Percentiles rank a stretch among this genome's conserved stretches.
Evolutionary conservation across 2,113 vertebrate genomes (phyloP).

Genomic region (Entomyzon cyanotis): DNA sequence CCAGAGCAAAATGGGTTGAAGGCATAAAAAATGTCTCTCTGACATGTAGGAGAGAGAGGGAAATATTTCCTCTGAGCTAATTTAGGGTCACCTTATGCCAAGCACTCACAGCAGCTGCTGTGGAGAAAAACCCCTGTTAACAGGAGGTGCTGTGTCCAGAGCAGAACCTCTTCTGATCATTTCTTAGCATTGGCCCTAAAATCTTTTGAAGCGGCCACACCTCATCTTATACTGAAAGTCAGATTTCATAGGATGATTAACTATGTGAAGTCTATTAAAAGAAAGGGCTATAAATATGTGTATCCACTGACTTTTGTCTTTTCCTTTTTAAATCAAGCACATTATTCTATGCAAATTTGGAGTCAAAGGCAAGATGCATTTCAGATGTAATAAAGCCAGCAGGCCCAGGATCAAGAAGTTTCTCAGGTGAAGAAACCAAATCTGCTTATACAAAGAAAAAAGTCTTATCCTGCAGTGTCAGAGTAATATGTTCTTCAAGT

Average conservation of each 20-base stretch:
- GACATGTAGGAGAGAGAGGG: not conserved
- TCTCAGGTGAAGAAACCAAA: constrained; percentile 63
- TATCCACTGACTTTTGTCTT: constrained; percentile 19
- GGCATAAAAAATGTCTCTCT: not conserved
- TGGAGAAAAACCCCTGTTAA: not conserved
- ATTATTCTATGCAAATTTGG: constrained; percentile 30
- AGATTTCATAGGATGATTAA: not conserved
- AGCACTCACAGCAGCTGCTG: not conserved
- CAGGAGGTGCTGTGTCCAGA: not conserved
- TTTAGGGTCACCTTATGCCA: not conserved
- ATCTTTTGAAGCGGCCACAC: not conserved
- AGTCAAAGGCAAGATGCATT: constrained; percentile 13
- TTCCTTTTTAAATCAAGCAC: constrained; percentile 46
- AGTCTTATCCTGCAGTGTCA: constrained; percentile 37
- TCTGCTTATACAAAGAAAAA: constrained; percentile 52
- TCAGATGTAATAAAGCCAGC: constrained; percentile 39
- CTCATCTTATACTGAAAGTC: not conserved
- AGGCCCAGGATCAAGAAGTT: constrained; percentile 36
- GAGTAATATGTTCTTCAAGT: constrained; percentile 61
- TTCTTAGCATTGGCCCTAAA: not conserved
- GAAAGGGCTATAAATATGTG: not conserved
- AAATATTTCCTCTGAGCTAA: constrained; percentile 29
- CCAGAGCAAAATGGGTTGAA: not conserved
- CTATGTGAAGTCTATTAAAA: not conserved
- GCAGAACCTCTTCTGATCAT: not conserved